Evolutionary conservation across 1,140 invertebrate genomes (phyloP).

Genomic region (Steinernema feltiae): DNA sequence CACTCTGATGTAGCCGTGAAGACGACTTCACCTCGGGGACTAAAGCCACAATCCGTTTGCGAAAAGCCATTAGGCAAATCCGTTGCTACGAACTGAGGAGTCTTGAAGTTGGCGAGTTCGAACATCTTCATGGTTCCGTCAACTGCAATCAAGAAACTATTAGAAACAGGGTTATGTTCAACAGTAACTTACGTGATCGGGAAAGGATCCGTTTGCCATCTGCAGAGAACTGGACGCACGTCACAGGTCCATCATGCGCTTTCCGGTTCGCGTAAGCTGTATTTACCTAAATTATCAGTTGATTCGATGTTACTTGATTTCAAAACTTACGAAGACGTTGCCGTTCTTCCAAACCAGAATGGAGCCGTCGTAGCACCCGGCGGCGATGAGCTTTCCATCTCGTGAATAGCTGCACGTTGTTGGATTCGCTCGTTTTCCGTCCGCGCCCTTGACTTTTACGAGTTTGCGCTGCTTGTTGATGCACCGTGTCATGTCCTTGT

Average conservation of each 20-base stretch:
- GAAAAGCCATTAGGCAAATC: constrained; percentile 75
- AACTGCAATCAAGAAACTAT: constrained; percentile 50
- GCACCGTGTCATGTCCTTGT: constrained; percentile 63
- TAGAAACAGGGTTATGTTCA: too few species aligned
- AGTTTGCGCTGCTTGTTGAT: constrained; percentile 70
- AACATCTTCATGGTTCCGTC: constrained; percentile 92
- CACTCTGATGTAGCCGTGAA: constrained; percentile 77
- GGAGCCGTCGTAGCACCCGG: constrained; percentile 87
- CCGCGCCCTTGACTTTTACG: constrained; percentile 81
- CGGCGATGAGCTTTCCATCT: constrained; percentile 80
- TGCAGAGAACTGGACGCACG: constrained; percentile 80
- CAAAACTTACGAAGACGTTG: constrained; percentile 65
- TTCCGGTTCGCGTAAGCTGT: constrained; percentile 71
- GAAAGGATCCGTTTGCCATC: constrained; percentile 73
- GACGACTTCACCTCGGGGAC: constrained; percentile 82
- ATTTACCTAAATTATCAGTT: too few species aligned
- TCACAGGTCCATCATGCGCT: constrained; percentile 79
- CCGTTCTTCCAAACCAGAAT: constrained; percentile 96
- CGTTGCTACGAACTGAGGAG: constrained; percentile 67
- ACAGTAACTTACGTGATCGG: constrained; percentile 67
- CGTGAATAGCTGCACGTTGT: constrained; percentile 75
- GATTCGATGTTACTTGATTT: too few species aligned
- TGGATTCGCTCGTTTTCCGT: constrained; percentile 80
- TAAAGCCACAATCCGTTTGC: constrained; percentile 84
- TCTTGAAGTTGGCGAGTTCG: constrained; percentile 79